Evolutionary conservation across 2,888 invertebrate species (phyloP), one percentile per base, ranked within the genome.

Genomic region (Phymatocera aterrima): DNA sequence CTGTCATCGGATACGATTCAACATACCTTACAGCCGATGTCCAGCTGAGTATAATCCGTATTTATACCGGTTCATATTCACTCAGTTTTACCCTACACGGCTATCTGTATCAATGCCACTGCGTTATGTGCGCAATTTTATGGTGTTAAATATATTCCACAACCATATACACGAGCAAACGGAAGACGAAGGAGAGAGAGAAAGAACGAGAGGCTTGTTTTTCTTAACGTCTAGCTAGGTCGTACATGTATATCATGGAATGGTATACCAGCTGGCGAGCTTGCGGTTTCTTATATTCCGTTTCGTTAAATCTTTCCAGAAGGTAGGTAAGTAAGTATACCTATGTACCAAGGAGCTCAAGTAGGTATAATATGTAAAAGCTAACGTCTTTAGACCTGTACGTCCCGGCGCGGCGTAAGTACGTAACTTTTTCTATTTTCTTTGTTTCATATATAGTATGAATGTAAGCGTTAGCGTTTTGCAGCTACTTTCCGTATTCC

Each of bases 221-320:
- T 57, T 28, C 28, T 57, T 57, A 57, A 15, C 24, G 24, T 57
- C 28, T 8, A 40, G 40, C 40, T 40, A 5, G 40, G 4, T 5
- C 8, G 40, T 40, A 40, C 40, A 4, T 40, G 8, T 8, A n/a
- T n/a, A n/a, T n/a, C n/a, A n/a, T n/a, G n/a, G n/a, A n/a, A n/a
- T n/a, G n/a, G n/a, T n/a, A 4, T 57, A 57, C 57, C 57, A 57
- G 28, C 57, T 57, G 15, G 28, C 5, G 57, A 57, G 28, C 57
- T 57, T 57, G 57, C 57, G 57, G 28, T 57, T 57, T 15, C 24
- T 57, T 57, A 57, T 15, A 57, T 57, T 57, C 57, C 57, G 28
- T 28, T 57, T 57, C 18, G 51, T 51, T 51, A 1, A 57, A 28
- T 46, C n/a, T n/a, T n/a, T n/a, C n/a, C n/a, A n/a, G n/a, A n/a